These are phyloP conservation scores for Archips xylosteana DNA, from an alignment of 2,888 invertebrate genomes.

Conservation along the genomic window DNA sequence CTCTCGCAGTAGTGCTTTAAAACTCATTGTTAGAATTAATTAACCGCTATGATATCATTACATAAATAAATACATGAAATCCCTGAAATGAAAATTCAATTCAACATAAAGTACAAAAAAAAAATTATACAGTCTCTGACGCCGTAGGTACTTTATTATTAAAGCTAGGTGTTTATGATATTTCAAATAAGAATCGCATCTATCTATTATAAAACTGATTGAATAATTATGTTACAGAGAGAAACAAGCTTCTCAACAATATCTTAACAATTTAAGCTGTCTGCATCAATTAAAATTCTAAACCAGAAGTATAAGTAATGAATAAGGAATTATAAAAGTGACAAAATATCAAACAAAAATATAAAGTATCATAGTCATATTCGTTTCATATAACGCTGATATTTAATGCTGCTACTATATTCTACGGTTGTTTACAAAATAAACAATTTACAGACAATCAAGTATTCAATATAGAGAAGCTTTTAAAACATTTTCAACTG, in stretches of 20 bases:
- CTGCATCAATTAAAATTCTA: background rate
- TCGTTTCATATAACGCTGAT: background rate
- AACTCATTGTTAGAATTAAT: constrained; percentile 29
- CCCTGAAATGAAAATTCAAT: constrained; percentile 48
- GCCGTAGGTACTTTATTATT: constrained; percentile 41
- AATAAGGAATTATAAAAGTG: background rate
- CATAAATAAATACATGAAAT: constrained; percentile 35
- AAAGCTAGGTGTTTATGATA: constrained; percentile 43
- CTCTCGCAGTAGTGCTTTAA: constrained; percentile 23
- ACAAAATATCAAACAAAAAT: constrained; percentile 7
- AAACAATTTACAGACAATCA: background rate
- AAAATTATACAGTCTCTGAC: constrained; percentile 57
- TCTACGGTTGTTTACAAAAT: background rate
- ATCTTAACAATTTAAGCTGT: background rate
- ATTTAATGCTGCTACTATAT: background rate
- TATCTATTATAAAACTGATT: background rate
- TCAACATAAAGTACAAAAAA: background rate
- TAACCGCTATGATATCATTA: constrained; percentile 36
- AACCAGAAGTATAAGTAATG: background rate
- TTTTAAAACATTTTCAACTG: constrained; percentile 50
- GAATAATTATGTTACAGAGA: background rate
- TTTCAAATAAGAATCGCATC: constrained; percentile 20
- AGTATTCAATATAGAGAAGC: constrained; percentile 21
- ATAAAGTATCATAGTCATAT: background rate
- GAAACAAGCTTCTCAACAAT: background rate